Evolutionary conservation across 2,888 invertebrate genomes (phyloP), one percentile per base, ranked within the genome.

Genomic region (Drosophila greeni): DNA sequence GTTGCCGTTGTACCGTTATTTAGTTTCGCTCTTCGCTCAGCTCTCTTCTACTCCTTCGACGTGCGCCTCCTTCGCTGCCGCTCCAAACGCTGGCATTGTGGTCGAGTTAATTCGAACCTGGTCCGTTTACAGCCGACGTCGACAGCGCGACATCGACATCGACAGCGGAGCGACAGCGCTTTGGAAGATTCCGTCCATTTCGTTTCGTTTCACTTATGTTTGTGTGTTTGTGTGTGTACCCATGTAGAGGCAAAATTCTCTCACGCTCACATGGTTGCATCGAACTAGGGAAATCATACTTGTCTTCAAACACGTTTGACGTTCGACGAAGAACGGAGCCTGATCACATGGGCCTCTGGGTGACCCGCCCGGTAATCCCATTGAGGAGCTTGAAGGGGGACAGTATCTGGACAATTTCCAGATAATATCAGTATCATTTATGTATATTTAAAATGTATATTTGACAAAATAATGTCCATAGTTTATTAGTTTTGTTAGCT

Each of bases 51-150:
- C 7, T 20, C 14, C 23, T n/a, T n/a, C 9, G 23, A 23, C 24
- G 12, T 36, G 16, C 49, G 23, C 34, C 56, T 55, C 56, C 56
- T 54, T 57, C 37, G 24, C 26, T 43, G 42, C 24, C 24, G 34
- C 36, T 26, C 24, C 42, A 43, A 43, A 18, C 42, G 33, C 51
- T 61, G 45, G 45, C 45, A 72, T 80, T 78, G 78, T 74, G 78
- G 78, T 78, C 81, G 83, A 78, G 78, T 78, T 83, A 80, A 80
- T 84, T 84, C 75, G 82, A 74, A 74, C 78, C 72, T 81, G 45
- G 54, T 14, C 49, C 43, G 36, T 26, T 55, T 43, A 48, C 53
- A 45, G 49, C 40, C 29, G 18, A 40, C 12, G 51, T 43, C 43
- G 26, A 26, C 48, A 42, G 45, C 47, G 20, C 20, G 42, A 40